These are phyloP conservation scores for Ricordea florida DNA, from an alignment of 92 coral and sea anemone genomes.

Conservation along the genomic window DNA sequence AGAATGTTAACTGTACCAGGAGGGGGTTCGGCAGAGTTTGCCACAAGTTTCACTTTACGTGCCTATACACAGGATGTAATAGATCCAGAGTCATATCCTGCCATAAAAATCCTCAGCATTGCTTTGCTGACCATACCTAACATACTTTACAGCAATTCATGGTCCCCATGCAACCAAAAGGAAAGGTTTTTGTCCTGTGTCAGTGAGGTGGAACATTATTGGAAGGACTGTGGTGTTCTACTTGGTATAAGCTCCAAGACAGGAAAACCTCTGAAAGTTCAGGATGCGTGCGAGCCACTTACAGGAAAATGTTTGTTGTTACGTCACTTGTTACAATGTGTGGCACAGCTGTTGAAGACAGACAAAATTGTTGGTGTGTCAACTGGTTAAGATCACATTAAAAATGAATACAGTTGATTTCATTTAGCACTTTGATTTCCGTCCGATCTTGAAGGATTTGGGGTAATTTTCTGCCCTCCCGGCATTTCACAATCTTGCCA, in stretches of 20 bases:
- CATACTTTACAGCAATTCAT: conserved; percentile 68
- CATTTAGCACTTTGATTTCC: no score
- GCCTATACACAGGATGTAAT: conserved; percentile 1
- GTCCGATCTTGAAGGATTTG: no score
- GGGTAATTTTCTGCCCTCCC: no score
- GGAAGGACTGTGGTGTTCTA: conserved; percentile 38
- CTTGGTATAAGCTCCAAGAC: conserved; percentile 62
- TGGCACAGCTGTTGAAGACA: conserved; percentile 72
- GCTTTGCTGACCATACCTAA: conserved; percentile 71
- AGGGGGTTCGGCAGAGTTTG: conserved; percentile 80
- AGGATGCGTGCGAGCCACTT: conserved; percentile 74
- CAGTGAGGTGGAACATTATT: conserved; percentile 39
- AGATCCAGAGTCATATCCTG: conserved; percentile 35
- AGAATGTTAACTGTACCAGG: conserved; percentile 57
- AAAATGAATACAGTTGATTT: no score
- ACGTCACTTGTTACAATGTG: conserved; percentile 65
- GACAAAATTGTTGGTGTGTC: conserved; percentile 65
- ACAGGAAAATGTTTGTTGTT: conserved; percentile 60
- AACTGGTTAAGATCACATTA: no score
- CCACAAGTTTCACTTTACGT: conserved; percentile 52
- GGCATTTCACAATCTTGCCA: no score
- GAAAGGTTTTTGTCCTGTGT: conserved; percentile 38
- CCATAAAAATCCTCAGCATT: conserved; percentile 65
- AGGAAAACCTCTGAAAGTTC: conserved; percentile 32
- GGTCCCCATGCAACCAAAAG: background rate